These are phyloP conservation scores for Hypena proboscidalis DNA, from an alignment of 2,888 invertebrate genomes.

Conservation along the genomic window DNA sequence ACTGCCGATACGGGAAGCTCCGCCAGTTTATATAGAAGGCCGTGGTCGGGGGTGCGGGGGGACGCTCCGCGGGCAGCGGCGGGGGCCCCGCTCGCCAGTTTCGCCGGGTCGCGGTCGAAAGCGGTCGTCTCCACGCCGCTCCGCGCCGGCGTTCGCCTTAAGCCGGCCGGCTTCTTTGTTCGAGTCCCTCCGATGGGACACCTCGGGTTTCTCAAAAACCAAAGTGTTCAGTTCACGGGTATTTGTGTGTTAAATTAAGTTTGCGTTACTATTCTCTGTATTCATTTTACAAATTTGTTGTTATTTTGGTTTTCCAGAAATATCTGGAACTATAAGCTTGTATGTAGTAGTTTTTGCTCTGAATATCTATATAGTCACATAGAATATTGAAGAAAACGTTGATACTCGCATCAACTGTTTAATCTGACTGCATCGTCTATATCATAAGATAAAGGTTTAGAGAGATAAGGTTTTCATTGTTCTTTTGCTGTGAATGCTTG, in stretches of 20 bases:
- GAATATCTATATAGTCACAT: slow-evolving; percentile 16
- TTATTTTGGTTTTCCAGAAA: slow-evolving; percentile 26
- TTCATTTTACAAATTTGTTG: slow-evolving; percentile 25
- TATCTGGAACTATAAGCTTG: slow-evolving; percentile 38
- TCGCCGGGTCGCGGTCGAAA: slow-evolving; percentile 53
- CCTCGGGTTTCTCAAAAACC: slow-evolving; percentile 17
- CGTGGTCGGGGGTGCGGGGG: slow-evolving; percentile 70
- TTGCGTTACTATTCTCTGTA: no score
- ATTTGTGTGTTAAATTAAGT: slow-evolving; percentile 23
- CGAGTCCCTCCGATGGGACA: slow-evolving; percentile 49
- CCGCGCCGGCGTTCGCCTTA: slow-evolving; percentile 51
- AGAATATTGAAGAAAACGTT: slow-evolving; percentile 29
- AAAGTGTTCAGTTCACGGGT: slow-evolving; percentile 34
- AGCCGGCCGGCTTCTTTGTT: slow-evolving; percentile 83
- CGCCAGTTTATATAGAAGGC: slow-evolving; percentile 77
- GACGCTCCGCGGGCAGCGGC: slow-evolving; percentile 67
- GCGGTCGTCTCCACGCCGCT: slow-evolving; percentile 59
- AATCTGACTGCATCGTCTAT: slow-evolving; percentile 24
- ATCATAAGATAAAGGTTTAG: slow-evolving; percentile 30
- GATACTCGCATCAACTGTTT: slow-evolving; percentile 42
- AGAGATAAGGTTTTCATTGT: slow-evolving; percentile 29
- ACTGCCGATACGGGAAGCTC: slow-evolving; percentile 75
- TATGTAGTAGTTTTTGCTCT: slow-evolving; percentile 30
- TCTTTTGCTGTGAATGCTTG: slow-evolving; percentile 33
- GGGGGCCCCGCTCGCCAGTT: slow-evolving; percentile 79